A percentile compares a stretch with the other conserved stretches of the same genome.
These are phyloP conservation scores for Catocala nupta DNA, from an alignment of 2,888 invertebrate species.

Conservation along the genomic window DNA sequence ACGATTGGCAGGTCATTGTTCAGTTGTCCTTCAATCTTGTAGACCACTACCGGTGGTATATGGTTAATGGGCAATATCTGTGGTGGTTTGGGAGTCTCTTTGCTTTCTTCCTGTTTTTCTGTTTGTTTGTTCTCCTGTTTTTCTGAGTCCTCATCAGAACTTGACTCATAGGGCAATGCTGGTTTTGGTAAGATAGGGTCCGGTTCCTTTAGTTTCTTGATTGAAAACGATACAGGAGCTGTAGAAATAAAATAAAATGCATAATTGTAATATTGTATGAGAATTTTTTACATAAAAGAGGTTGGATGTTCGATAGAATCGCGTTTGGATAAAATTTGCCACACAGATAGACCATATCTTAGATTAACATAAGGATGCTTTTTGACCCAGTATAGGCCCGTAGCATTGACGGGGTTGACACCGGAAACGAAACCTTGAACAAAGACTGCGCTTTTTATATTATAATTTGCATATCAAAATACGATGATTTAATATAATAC, in stretches of 20 bases:
- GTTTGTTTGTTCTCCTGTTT: slow-evolving; percentile 53
- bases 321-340: no score
- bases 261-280: no score
- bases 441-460: no score
- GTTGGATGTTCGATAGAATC: no score
- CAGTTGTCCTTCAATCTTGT: slow-evolving; percentile 71
- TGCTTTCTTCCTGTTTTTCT: slow-evolving; percentile 49
- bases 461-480: not conserved
- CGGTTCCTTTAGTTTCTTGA: slow-evolving; percentile 93
- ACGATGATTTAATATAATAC: not conserved
- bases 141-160: slow-evolving; percentile 89
- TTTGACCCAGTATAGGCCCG: no score
- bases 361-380: no score
- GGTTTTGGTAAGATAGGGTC: slow-evolving; percentile 90
- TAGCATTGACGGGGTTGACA: no score
- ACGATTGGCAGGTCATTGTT: slow-evolving; percentile 60
- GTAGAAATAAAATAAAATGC: slow-evolving; percentile 39
- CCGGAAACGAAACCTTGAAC: not conserved
- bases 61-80: slow-evolving; percentile 48
- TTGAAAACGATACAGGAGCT: slow-evolving; percentile 94
- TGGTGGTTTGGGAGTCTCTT: slow-evolving; percentile 51
- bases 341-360: no score
- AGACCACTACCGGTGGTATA: slow-evolving; percentile 70
- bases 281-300: no score
- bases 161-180: slow-evolving; percentile 92